Evolutionary conservation across 2,888 invertebrate genomes (phyloP).

Genomic region (Steinernema scapterisci): DNA sequence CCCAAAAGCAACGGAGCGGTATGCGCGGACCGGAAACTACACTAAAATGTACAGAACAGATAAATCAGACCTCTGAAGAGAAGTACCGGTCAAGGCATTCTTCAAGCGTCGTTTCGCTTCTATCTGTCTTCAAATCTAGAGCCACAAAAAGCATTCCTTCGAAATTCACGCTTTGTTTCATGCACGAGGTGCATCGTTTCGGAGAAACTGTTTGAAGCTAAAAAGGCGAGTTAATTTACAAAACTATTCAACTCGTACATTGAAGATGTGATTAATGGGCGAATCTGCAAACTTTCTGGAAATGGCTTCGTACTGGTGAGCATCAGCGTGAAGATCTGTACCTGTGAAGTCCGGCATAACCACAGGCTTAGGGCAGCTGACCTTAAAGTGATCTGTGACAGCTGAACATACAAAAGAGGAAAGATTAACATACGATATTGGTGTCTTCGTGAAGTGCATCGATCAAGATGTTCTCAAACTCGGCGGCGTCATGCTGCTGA

Average conservation of each 20-base stretch:
- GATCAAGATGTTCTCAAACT: constrained; percentile 71
- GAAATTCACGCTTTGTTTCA: not conserved
- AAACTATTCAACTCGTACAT: constrained; percentile 47
- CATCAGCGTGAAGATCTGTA: constrained; percentile 45
- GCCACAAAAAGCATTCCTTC: constrained; percentile 17
- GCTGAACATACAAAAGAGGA: constrained; percentile 27
- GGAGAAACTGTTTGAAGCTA: constrained; percentile 15
- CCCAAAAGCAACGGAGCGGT: too few species aligned
- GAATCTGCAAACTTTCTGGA: constrained; percentile 52
- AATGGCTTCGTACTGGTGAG: constrained; percentile 46
- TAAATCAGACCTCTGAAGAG: not conserved
- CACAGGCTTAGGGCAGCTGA: constrained; percentile 40
- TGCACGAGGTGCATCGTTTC: constrained; percentile 2
- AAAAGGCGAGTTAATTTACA: constrained; percentile 10
- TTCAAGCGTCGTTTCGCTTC: constrained; percentile 1
- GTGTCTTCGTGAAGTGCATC: constrained; percentile 69
- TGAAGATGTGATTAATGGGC: constrained; percentile 55
- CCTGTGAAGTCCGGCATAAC: constrained; percentile 53
- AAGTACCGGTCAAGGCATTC: constrained; percentile 20
- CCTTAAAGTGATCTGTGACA: constrained; percentile 38
- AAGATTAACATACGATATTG: constrained; percentile 45
- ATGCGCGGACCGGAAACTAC: too few species aligned
- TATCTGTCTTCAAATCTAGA: not conserved
- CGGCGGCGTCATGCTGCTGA: constrained; percentile 73
- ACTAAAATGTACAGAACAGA: too few species aligned